Conservation (phyloP, 2,797 vertebrate genomes). For the Pseudochaenichthys georgianus region DNA sequence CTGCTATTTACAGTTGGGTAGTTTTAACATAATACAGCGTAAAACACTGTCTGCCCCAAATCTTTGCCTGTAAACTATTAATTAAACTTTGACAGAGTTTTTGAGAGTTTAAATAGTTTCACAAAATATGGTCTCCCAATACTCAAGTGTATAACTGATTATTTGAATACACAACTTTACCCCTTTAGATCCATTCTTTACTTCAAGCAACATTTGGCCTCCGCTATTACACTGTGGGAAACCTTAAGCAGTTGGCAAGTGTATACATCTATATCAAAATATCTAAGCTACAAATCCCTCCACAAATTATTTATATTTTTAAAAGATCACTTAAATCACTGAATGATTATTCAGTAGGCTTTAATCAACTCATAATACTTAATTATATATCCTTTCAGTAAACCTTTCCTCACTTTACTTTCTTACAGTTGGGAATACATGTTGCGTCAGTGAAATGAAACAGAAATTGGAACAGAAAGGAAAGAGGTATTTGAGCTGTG, state of each 20-base stretch:
- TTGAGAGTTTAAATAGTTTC: no score
- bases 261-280: background rate
- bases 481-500: background rate
- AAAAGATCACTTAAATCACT: background rate
- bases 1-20: no score
- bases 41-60: no score
- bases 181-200: background rate
- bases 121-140: no score
- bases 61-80: no score
- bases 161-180: no score
- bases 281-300: background rate
- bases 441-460: background rate
- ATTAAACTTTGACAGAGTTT: no score
- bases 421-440: background rate
- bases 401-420: background rate
- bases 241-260: slow-evolving; percentile 4
- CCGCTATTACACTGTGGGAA: background rate
- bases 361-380: background rate
- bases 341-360: background rate
- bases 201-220: background rate
- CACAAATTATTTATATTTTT: background rate
- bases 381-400: background rate
- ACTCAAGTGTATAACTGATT: no score
- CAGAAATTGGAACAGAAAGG: slow-evolving; percentile 9
- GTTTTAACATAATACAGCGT: no score